Evolutionary conservation across 2,888 invertebrate species (phyloP).

Genomic region (Lycocerus yunnanus): DNA sequence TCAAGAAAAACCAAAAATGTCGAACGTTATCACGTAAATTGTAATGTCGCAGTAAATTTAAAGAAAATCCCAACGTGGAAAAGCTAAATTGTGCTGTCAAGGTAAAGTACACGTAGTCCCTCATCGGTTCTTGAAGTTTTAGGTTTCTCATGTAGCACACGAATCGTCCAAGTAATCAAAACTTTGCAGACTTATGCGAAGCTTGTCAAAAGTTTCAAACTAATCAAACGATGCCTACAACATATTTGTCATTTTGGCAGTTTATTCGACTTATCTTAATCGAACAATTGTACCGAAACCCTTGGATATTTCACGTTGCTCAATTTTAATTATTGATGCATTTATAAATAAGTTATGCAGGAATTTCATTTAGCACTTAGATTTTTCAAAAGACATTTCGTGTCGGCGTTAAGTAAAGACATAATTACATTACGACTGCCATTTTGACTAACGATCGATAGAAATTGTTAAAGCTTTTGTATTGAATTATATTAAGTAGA

Average conservation of each 20-base stretch:
- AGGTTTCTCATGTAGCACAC: conserved; percentile 15
- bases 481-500: background rate
- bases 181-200: conserved; percentile 24
- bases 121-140: conserved; percentile 19
- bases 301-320: background rate
- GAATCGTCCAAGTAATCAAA: conserved; percentile 27
- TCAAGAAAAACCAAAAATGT: background rate
- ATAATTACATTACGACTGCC: conserved; percentile 1
- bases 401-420: background rate
- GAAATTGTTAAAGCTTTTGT: conserved; percentile 3
- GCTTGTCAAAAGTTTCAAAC: conserved; percentile 24
- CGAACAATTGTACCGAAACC: background rate
- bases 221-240: conserved; percentile 22
- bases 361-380: background rate
- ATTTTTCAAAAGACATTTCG: background rate
- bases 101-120: conserved; percentile 27
- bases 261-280: background rate
- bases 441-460: conserved; percentile 3
- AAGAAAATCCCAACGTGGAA: conserved; percentile 19
- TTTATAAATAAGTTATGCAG: background rate
- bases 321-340: background rate
- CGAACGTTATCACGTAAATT: conserved; percentile 1
- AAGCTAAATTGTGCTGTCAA: conserved; percentile 30
- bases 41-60: conserved; percentile 18
- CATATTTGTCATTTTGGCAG: background rate